phyloP scores from a whole-genome alignment of 2,888 invertebrate genomes.

The Acronicta leporina region DNA sequence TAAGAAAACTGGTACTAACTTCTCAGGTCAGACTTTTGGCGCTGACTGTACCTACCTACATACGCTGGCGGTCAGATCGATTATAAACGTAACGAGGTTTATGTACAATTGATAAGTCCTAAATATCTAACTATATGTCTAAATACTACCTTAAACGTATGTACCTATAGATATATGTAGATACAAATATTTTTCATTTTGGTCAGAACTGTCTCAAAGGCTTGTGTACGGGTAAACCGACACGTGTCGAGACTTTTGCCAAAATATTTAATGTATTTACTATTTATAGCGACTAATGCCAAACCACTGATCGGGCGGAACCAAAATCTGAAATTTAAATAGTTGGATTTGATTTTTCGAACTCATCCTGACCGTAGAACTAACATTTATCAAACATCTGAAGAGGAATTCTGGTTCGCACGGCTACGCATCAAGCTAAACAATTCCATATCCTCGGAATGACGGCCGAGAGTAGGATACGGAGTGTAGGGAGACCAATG shows the following conservation, averaged over 20 bases:
- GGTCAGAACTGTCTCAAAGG: no score
- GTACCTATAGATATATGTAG: constrained; percentile 4
- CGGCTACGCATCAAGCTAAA: no score
- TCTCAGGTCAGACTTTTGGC: no score
- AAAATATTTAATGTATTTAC: constrained; percentile 14
- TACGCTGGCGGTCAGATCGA: constrained; percentile 17
- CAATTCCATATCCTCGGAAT: no score
- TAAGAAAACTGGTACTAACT: no score
- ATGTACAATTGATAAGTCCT: constrained; percentile 43
- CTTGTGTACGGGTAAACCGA: constrained; percentile 15
- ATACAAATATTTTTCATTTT: constrained; percentile 5
- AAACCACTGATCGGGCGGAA: not conserved
- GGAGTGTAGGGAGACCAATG: no score
- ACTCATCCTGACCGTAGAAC: not conserved
- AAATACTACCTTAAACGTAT: no score
- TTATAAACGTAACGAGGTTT: constrained; percentile 40
- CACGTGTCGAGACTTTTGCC: constrained; percentile 32
- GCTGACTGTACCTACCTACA: no score
- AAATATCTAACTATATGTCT: constrained; percentile 25
- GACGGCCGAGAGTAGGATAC: no score
- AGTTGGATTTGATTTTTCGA: not conserved
- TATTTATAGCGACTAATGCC: constrained; percentile 1
- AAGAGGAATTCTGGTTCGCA: no score
- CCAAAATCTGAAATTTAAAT: not conserved
- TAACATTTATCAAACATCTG: not conserved